phyloP scores from a whole-genome alignment of 2,888 invertebrate genomes.

The Athripsodes cinereus region DNA sequence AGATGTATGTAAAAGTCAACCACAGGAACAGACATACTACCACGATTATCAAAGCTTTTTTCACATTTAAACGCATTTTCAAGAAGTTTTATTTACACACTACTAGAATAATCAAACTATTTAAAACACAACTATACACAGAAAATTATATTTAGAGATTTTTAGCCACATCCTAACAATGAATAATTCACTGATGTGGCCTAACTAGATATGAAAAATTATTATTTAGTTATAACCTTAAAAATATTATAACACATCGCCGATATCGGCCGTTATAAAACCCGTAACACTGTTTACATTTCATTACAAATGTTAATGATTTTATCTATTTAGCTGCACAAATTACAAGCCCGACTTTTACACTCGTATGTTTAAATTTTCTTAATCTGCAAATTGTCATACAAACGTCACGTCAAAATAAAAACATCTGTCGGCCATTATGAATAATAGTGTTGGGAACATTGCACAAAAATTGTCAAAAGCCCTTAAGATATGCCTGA shows the following conservation, averaged over 20 bases:
- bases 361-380: not conserved
- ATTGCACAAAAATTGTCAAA: too few relatives aligned
- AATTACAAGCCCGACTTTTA: not conserved
- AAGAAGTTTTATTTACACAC: not conserved
- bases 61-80: slow-evolving; percentile 43
- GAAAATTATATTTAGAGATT: not conserved
- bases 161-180: not conserved
- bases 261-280: not conserved
- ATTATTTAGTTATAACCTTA: not conserved
- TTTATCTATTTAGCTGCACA: not conserved
- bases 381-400: slow-evolving; percentile 14
- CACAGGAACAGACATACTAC: slow-evolving; percentile 35
- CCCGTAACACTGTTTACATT: not conserved
- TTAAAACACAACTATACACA: not conserved
- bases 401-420: slow-evolving; percentile 26
- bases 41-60: slow-evolving; percentile 34
- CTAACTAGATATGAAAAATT: not conserved
- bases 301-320: not conserved
- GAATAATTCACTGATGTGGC: not conserved
- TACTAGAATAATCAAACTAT: not conserved
- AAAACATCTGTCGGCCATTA: slow-evolving; percentile 25
- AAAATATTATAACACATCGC: not conserved
- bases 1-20: slow-evolving; percentile 28
- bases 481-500: too few relatives aligned
- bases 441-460: not conserved